Base-by-base conservation (phyloP, 2,888 invertebrate species). In the Octodonta nipae region DNA sequence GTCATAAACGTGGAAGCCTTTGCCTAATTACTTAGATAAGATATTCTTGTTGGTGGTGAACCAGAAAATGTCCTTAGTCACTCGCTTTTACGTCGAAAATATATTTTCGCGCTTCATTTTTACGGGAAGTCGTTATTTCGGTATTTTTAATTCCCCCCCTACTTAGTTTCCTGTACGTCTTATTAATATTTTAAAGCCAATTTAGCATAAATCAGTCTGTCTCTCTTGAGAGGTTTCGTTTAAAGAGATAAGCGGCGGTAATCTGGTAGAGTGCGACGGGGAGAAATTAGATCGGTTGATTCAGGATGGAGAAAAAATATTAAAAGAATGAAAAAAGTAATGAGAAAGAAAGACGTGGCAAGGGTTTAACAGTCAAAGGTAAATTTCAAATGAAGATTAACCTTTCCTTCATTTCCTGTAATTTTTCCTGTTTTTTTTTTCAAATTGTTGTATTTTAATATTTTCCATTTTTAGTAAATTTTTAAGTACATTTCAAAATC, bases 21-120 rank as follows among this genome's bases (percentile, higher is more conserved):
- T 44, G 43, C 45, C 49, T 55, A 54, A 55, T 55, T 54, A 51
- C 52, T n/a, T 41, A 49, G 52, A 52, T 55, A 55, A 54, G 51
- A 50, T 49, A 45, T 32, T 28, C 15, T 15, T 13, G 10, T 17
- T 6, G 15, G n/a, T n/a, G n/a, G 22, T 22, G 51, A 50, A 46
- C 45, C 47, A 38, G 45, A 39, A 42, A 44, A 40, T 46, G 45
- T 36, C 38, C 40, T 46, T 43, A 46, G 43, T 44, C 44, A 41
- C 34, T 29, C 30, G 32, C 33, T 40, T 33, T 26, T 29, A 32
- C 25, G 32, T 37, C 33, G 33, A 34, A 36, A 34, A 37, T 40
- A 31, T 36, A n/a, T 43, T 36, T n/a, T 32, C 43, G 37, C 26
- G 29, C 35, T 28, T 27, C 32, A 34, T 42, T 37, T 42, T 47